Percentiles rank a stretch among this genome's conserved stretches.
phyloP scores from a whole-genome alignment of 2,113 vertebrate species.

The Chamaetylas fuelleborni region DNA sequence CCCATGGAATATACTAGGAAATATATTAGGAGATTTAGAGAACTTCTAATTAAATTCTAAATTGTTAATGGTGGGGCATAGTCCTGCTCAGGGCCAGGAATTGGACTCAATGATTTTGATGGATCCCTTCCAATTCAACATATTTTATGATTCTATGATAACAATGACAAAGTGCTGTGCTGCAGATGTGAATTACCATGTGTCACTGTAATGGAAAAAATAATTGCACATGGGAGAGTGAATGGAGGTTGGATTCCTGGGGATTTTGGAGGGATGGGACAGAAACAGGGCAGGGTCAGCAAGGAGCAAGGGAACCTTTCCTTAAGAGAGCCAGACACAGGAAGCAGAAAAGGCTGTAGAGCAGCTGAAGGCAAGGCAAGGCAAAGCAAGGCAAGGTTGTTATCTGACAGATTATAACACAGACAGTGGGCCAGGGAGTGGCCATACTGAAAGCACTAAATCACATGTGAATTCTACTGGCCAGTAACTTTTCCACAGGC shows the following conservation, averaged over 20 bases:
- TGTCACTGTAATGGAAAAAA: background rate
- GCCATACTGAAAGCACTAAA: background rate
- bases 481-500: background rate
- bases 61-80: background rate
- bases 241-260: background rate
- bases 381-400: background rate
- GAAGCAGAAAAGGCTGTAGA: background rate
- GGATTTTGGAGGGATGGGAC: background rate
- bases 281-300: background rate
- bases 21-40: background rate
- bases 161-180: background rate
- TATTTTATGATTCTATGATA: background rate
- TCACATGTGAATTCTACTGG: background rate
- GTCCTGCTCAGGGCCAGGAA: background rate
- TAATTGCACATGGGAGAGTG: fast-evolving
- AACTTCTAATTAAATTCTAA: background rate
- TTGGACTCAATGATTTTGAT: fast-evolving
- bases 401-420: background rate
- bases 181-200: background rate
- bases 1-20: background rate
- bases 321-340: background rate
- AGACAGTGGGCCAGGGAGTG: background rate
- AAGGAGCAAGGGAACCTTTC: background rate
- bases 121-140: background rate
- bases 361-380: background rate